Evolutionary conservation across 2,888 invertebrate genomes (phyloP), one percentile per base, ranked within the genome.

Genomic region (Spilosoma lubricipeda): DNA sequence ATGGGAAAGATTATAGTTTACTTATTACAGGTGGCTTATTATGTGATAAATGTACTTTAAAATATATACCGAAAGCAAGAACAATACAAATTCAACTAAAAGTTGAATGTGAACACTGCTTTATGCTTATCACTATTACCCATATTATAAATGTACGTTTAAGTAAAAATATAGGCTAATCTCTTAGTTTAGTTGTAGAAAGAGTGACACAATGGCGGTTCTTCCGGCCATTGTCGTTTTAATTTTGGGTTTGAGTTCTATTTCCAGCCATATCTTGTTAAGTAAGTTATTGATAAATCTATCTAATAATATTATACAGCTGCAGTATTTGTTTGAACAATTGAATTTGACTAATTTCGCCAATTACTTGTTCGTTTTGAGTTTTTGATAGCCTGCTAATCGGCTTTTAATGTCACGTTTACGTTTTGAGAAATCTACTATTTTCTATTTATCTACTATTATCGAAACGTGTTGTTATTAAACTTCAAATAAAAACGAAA

Each of bases 181-280:
- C 52, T 36, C 36, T 70, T 27, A 13, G 9, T 33, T 23, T 23
- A 67, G 67, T 63, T 67, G 30, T 63, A 23, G 15, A 4, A 20
- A 45, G 67, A 33, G 27, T 2, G 33, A 27, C 70, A 75, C 67
- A 18, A 76, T 76, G 76, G 73, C 70, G 67, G 70, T 33, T 8
- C 9, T 73, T 39, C 48, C 67, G 13, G 73, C 76, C 67, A 52
- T 15, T 67, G 56, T 76, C 2, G 27, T 30, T 52, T 70, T 76
- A 30, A 42, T 73, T 36, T 39, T 72, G 15, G 64, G 27, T 70
- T 36, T 70, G 20, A 72, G 52, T 73, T 39, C 64, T 27, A 67
- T 73, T 30, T 73, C 67, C 23, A 64, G 70, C 39, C 73, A 70
- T 23, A 45, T 52, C 1, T 52, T 76, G 20, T 8, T 73, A 23